A percentile compares a stretch with the other conserved stretches of the same genome.
Conservation (phyloP, 1,140 invertebrate genomes). For the Zaprionus davidi region DNA sequence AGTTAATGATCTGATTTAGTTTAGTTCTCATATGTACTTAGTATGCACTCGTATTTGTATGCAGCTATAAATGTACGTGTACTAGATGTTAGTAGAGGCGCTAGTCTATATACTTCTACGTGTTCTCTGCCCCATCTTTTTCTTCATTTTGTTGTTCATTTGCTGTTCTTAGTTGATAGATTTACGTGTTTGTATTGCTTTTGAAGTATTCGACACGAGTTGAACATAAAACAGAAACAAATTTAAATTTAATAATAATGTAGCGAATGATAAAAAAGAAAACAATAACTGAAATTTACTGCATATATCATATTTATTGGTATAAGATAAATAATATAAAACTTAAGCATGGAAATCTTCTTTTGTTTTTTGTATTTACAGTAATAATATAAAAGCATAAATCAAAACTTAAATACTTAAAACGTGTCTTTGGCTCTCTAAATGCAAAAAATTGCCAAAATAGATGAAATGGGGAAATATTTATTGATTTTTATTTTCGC, state of each 20-base stretch:
- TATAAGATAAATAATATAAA: constrained; percentile 27
- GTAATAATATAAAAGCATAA: constrained; percentile 27
- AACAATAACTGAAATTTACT: constrained; percentile 3
- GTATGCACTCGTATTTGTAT: constrained; percentile 48
- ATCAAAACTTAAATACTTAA: constrained; percentile 36
- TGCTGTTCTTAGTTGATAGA: constrained; percentile 32
- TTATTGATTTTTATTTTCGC: constrained; percentile 26
- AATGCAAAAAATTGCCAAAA: constrained; percentile 40
- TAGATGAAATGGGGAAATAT: constrained; percentile 20
- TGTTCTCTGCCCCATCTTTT: constrained; percentile 21
- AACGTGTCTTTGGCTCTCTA: constrained; percentile 51
- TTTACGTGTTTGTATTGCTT: constrained; percentile 66
- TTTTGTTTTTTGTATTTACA: constrained; percentile 31
- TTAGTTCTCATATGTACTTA: constrained; percentile 40
- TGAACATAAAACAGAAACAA: constrained; percentile 5
- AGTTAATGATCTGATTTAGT: constrained; percentile 78
- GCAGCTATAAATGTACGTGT: constrained; percentile 55
- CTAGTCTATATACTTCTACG: constrained; percentile 40
- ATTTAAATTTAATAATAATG: neutral
- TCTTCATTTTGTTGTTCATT: constrained; percentile 8
- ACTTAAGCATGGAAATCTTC: constrained; percentile 16
- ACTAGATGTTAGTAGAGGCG: constrained; percentile 59
- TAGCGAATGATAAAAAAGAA: neutral
- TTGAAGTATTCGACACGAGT: constrained; percentile 57
- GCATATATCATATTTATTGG: constrained; percentile 21